Base-by-base conservation (phyloP, 2,113 vertebrate species). In the Pelecanus crispus region DNA sequence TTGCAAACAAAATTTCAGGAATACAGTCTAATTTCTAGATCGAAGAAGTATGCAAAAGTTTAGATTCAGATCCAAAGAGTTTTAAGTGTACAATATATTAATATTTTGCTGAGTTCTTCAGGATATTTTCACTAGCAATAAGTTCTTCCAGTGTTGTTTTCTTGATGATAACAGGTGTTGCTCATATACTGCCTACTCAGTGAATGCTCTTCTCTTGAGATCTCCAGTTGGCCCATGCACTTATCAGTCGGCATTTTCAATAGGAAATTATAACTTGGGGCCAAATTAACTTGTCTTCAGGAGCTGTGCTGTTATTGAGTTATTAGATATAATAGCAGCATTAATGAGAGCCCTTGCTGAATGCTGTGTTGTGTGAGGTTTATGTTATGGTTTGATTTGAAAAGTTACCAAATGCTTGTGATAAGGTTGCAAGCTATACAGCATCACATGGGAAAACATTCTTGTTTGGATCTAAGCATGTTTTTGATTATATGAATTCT, bases 381-480 rank as follows among this genome's bases (percentile, higher is more conserved):
- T 94, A 34, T 97, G 84, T 95, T 96, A 88, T 83, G 78, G 82
- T 91, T 96, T 80, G 78, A 90, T 95, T 81, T 92, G 36, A 93
- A 95, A 96, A 95, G 66, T 94, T 80, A 56, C 81, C 77, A 95
- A 97, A 72, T 77, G 26, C 81, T 85, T 73, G 26, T 86, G 74
- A 96, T 70, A 96, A 47, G 36, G 82, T 68, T 95, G 86, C 78
- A 82, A 74, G 88, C 93, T 91, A 81, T 59, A 68, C 66, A 89
- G 58, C 81, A 88, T 95, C 89, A 95, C 90, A 77, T 68, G 95
- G 81, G 79, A 92, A 95, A 97, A 93, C 86, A 81, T 89, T 96
- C 86, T 94, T 96, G 75, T 75, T 94, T 97, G 92, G 91, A 95
- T 92, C 87, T 77, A 58, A 93, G 97, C 10, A 9, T 94, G 93